Evolutionary conservation across 2,797 vertebrate genomes (phyloP), one percentile per base, ranked within the genome.

Genomic region (Catostomus latipinnis): DNA sequence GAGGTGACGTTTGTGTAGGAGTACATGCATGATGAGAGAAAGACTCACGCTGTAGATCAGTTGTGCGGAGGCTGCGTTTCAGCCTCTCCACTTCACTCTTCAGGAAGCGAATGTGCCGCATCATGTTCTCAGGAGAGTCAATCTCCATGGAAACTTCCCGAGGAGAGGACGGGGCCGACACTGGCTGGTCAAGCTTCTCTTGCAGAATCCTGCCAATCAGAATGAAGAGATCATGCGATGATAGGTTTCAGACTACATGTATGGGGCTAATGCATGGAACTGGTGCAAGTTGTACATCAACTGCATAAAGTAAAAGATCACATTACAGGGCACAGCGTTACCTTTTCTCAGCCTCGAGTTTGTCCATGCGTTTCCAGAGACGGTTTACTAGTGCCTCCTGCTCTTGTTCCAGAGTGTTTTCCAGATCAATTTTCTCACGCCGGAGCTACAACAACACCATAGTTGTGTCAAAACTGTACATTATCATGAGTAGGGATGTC

Each of bases 301-400:
- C 34, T 34, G 0, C 11, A 13, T 13, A 34, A 46, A 72, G 22
- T 34, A 53, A 1, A 22, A 57, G 8, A 34, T 2, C 43, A 6
- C 6, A 12, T 54, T 14, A 53, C 5, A 11, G 13, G 9, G 52
- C 45, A 10, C 56, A 48, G 34, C 2, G 3, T 91, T 91, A 99
- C 98, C 98, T 95, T 93, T 99, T 99, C 89, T 99, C 98, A 11
- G 98, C 98, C 94, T 99, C 98, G 80, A 99, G 96, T 83, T 99
- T 99, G 91, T 99, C 98, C 98, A 99, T 99, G 61, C 98, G 96
- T 86, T 99, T 99, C 98, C 98, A 99, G 45, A 99, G 96, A 83
- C 98, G 95, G 91, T 99, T 99, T 81, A 99, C 98, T 54, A 99
- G 92, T 0, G 98, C 97, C 91, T 99, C 98, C 88, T 99, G 98